Base-by-base conservation (phyloP, 2,113 vertebrate genomes). In the Abramis brama region DNA sequence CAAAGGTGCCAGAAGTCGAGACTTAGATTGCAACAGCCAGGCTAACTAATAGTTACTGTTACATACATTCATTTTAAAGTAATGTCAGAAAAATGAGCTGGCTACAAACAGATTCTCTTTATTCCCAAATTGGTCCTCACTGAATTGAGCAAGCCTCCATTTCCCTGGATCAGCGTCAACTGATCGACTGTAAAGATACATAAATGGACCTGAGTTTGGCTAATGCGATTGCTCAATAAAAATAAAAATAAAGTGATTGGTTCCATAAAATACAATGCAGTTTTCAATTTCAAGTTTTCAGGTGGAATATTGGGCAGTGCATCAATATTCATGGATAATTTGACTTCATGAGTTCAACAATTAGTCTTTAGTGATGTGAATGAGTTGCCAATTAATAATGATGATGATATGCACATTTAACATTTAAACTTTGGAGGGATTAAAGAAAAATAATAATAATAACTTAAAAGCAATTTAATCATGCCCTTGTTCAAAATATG, bases 91-190 rank as follows among this genome's bases (percentile, higher is more conserved):
- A 71, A 71, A 71, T 6, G 36, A 43, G 36, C 36, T 43, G 68
- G 36, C 68, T 43, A 1, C 36, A 71, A 21, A 39, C 68, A 23
- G 17, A 39, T 21, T 43, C 33, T 39, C 21, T 71, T 71, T 43
- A 43, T 71, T 71, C 21, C 68, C 6, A 43, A 73, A 43, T 13
- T 43, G 36, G 36, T 73, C 70, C 9, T 23, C 19, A 23, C 36
- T 43, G 36, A 71, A 71, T 43, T 71, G 68, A 71, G 68, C 68
- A 71, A 71, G 68, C 33, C 33, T 71, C 68, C 19, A 43, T 39
- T 71, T 71, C 36, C 10, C 33, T 43, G 19, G 33, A 71, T 71
- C 68, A 70, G 30, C 30, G 21, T 70, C 17, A 36, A 36, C 30
- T 68, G 30, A 36, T 36, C 7, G 30, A 68, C 6, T 4, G 27